phyloP scores from a whole-genome alignment of 2,797 vertebrate genomes.

The Enteromius unitaeniatus region DNA sequence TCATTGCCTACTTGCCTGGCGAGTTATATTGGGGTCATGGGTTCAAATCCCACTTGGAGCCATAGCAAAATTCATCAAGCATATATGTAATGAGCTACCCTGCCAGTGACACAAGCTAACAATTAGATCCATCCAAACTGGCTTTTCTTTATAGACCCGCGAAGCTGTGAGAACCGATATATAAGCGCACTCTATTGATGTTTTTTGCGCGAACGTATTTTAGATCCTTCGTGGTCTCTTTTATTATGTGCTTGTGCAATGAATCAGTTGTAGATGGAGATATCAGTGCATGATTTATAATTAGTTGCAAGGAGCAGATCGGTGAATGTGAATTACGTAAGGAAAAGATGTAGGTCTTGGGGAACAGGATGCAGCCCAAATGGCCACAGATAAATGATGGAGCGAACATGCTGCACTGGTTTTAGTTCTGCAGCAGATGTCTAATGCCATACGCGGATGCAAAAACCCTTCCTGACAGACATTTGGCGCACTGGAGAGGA shows the following conservation, averaged over 20 bases:
- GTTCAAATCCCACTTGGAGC: slow-evolving; percentile 41
- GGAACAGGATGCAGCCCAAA: slow-evolving; percentile 50
- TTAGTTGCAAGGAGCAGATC: slow-evolving; percentile 23
- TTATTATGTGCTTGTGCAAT: slow-evolving; percentile 15
- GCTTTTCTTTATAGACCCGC: slow-evolving; percentile 7
- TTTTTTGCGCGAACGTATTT: background rate
- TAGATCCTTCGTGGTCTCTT: background rate
- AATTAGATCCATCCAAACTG: slow-evolving; percentile 27
- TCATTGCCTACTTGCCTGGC: slow-evolving; percentile 17
- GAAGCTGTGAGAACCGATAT: slow-evolving; percentile 22
- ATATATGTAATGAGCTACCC: slow-evolving; percentile 30
- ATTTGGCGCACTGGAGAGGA: slow-evolving; percentile 72
- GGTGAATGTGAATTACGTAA: slow-evolving; percentile 29
- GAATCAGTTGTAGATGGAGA: slow-evolving; percentile 21
- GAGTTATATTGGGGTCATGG: slow-evolving; percentile 34
- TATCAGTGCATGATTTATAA: slow-evolving; percentile 27
- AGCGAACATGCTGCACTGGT: slow-evolving; percentile 53
- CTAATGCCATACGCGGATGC: slow-evolving; percentile 57
- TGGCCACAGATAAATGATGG: slow-evolving; percentile 52
- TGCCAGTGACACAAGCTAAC: slow-evolving; percentile 30
- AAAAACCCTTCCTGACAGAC: slow-evolving; percentile 69
- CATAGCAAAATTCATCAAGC: slow-evolving; percentile 34
- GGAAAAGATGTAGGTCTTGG: slow-evolving; percentile 39
- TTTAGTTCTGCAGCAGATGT: slow-evolving; percentile 64
- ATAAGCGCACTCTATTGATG: background rate